phyloP scores from a whole-genome alignment of 2,888 invertebrate genomes.

The Parochlus steinenii region DNA sequence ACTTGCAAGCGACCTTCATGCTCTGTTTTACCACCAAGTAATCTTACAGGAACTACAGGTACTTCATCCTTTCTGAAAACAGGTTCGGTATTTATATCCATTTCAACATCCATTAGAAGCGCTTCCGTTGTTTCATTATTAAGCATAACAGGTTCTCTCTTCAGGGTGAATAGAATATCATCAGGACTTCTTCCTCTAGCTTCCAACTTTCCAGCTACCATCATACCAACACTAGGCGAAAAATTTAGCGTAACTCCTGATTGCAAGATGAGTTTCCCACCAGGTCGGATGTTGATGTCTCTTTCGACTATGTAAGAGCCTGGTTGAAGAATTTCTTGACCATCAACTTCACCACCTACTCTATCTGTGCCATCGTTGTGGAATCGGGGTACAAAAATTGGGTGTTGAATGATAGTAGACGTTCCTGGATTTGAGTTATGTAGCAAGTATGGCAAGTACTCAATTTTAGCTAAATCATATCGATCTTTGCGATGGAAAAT shows the following conservation, averaged over 20 bases:
- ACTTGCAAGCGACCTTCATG: conserved; percentile 81
- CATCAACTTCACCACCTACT: conserved; percentile 87
- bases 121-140: conserved; percentile 46
- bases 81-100: conserved; percentile 41
- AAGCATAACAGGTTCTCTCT: conserved; percentile 52
- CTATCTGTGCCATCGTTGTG: conserved; percentile 47
- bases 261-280: conserved; percentile 75
- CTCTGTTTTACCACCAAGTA: conserved; percentile 63
- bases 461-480: conserved; percentile 85
- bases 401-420: conserved; percentile 59
- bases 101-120: conserved; percentile 34
- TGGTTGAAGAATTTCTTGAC: conserved; percentile 61
- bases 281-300: conserved; percentile 87
- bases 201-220: conserved; percentile 84
- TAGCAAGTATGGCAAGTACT: conserved; percentile 78
- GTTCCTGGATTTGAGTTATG: conserved; percentile 83
- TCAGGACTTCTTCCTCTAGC: conserved; percentile 64
- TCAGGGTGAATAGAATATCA: conserved; percentile 62
- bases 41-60: conserved; percentile 51
- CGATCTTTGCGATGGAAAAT: conserved; percentile 77
- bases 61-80: conserved; percentile 36
- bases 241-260: conserved; percentile 82
- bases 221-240: conserved; percentile 85
- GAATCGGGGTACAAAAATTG: conserved; percentile 64
- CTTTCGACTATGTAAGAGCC: conserved; percentile 83